A percentile compares a stretch with the other conserved stretches of the same genome.
Evolutionary conservation across 92 coral and sea anemone genomes (phyloP).

Genomic region (Phenganax subtilis): DNA sequence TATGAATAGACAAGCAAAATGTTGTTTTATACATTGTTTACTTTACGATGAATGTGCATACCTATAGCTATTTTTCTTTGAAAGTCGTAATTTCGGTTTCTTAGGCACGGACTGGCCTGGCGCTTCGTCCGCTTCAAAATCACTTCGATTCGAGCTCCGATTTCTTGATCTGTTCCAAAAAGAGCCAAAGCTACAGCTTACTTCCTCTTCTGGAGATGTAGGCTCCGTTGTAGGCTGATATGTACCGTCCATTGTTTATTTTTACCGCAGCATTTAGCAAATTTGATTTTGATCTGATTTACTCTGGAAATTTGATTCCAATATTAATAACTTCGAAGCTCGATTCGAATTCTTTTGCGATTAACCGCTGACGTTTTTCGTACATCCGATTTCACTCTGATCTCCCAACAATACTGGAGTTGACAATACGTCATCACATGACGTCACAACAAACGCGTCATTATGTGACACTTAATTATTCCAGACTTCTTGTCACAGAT

Average conservation of each 20-base stretch:
- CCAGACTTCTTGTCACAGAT: too few species aligned
- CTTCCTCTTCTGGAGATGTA: slow-evolving; percentile 27
- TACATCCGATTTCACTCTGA: neutral
- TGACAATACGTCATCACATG: too few species aligned
- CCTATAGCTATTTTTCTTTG: slow-evolving; percentile 30
- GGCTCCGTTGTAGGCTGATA: slow-evolving; percentile 87
- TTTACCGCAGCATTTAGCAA: neutral
- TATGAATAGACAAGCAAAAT: slow-evolving; percentile 2
- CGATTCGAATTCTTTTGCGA: neutral
- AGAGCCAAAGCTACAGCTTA: slow-evolving; percentile 9
- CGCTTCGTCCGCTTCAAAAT: slow-evolving; percentile 16
- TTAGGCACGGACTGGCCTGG: neutral
- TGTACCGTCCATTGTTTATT: slow-evolving; percentile 65
- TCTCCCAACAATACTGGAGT: too few species aligned
- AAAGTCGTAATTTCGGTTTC: neutral
- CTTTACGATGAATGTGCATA: neutral
- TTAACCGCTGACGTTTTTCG: slow-evolving; percentile 8
- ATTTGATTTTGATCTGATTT: neutral
- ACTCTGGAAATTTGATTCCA: neutral
- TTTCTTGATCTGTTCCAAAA: slow-evolving; percentile 18
- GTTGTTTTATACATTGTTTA: neutral
- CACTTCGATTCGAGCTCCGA: neutral
- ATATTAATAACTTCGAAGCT: neutral
- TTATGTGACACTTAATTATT: too few species aligned
- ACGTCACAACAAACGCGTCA: too few species aligned